Evolutionary conservation across 2,888 invertebrate species (phyloP).

Genomic region (Xestia xanthographa): DNA sequence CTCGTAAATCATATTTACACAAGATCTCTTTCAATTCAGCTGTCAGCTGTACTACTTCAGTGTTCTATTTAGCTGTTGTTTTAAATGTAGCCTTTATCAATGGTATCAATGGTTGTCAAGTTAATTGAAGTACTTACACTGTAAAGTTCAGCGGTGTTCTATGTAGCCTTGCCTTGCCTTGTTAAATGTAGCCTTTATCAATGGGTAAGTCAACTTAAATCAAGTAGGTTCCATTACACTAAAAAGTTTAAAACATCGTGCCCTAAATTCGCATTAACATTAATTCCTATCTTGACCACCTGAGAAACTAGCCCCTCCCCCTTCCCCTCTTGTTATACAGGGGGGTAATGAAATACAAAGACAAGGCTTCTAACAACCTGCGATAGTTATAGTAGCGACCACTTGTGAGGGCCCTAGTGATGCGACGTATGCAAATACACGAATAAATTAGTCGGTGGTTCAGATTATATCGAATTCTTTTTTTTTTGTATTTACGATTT

Average conservation of each 20-base stretch:
- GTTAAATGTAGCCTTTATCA: background rate
- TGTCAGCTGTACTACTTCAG: background rate
- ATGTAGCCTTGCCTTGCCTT: too few species aligned
- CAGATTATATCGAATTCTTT: constrained; percentile 24
- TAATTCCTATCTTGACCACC: constrained; percentile 44
- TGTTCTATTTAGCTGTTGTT: too few species aligned
- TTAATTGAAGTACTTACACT: too few species aligned
- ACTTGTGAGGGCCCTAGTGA: constrained; percentile 80
- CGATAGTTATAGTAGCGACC: constrained; percentile 69
- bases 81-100: constrained; percentile 1
- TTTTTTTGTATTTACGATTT: constrained; percentile 36
- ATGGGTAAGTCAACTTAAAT: background rate
- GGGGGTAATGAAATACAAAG: constrained; percentile 67
- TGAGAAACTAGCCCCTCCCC: constrained; percentile 32
- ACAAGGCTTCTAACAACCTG: constrained; percentile 63
- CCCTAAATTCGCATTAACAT: constrained; percentile 30
- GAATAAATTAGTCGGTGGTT: constrained; percentile 62
- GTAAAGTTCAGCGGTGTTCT: too few species aligned
- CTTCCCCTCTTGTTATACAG: constrained; percentile 29
- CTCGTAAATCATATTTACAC: constrained; percentile 35
- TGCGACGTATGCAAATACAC: constrained; percentile 70
- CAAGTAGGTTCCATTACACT: background rate
- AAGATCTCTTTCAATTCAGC: constrained; percentile 36
- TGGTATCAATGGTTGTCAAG: too few species aligned
- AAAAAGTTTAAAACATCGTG: constrained; percentile 13